Base-by-base conservation (phyloP, 2,888 invertebrate genomes). In the Plebejus anna region DNA sequence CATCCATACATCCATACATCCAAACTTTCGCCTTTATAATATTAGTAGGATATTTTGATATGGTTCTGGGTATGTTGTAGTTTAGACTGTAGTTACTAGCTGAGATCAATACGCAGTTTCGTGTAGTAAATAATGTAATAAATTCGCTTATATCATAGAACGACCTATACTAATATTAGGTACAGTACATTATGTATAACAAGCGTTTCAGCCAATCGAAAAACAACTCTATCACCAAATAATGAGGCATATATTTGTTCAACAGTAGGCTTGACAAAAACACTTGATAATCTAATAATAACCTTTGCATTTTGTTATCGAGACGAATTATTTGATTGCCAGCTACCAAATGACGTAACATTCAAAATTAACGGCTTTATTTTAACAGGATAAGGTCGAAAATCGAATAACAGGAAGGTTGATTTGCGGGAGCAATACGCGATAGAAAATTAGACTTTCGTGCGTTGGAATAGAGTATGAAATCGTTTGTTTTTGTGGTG, bases 381-480 rank as follows among this genome's bases (percentile, higher is more conserved):
- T 0, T 0, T 0, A 22, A 9, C 0, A 0, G 1, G 4, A 42
- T 76, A 78, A 13, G 71, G 77, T 75, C 47, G 76, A 77, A 55
- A 80, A 80, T 83, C 13, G 42, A 22, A 11, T 79, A 5, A 2
- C 11, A 13, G 5, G 66, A 5, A 11, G 5, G 4, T 47, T 76
- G 85, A 87, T 90, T 89, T 88, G 90, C 90, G 87, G 89, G 89
- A 90, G 89, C 85, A 4, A 28, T 13, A 4, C 32, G 7, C 16
- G 13, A 16, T 13, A 1, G 2, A 61, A 66, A 66, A 36, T 22
- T 13, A 32, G 5, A 66, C 66, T 66, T 36, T 13, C 5, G 11
- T 9, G 1, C 0, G 1, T 22, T 5, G 2, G 32, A 32, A 32
- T 66, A 66, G 4, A 32, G 66, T 36, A 1, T 22, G 13, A 5